Evolutionary conservation across 2,888 invertebrate genomes (phyloP).

Genomic region (Chymomyza fuscimana): DNA sequence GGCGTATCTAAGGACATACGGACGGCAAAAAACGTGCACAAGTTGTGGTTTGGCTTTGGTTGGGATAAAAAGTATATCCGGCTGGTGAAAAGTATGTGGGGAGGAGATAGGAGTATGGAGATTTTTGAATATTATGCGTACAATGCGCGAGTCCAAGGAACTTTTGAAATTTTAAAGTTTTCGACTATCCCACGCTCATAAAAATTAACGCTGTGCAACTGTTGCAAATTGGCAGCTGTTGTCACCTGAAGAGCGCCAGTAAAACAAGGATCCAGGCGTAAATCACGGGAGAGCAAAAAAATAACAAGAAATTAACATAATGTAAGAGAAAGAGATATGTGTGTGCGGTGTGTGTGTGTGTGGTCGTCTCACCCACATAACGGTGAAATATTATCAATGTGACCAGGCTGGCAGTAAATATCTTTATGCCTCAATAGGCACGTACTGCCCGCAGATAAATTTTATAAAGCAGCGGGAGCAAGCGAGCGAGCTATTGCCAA

Average conservation of each 20-base stretch:
- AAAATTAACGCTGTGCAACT: constrained; percentile 37
- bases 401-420: constrained; percentile 42
- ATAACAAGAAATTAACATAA: constrained; percentile 52
- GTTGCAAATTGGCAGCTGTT: constrained; percentile 60
- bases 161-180: neutral
- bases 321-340: constrained; percentile 1
- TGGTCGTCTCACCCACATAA: constrained; percentile 67
- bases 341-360: neutral
- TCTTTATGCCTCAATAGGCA: constrained; percentile 23
- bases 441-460: constrained; percentile 56
- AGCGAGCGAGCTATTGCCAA: constrained; percentile 1
- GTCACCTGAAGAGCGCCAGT: constrained; percentile 50
- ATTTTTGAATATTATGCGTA: neutral
- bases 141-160: neutral
- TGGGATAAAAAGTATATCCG: constrained; percentile 15
- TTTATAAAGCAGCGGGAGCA: constrained; percentile 19
- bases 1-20: constrained; percentile 11
- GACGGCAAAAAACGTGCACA: constrained; percentile 67
- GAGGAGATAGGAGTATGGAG: neutral
- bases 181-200: constrained; percentile 21
- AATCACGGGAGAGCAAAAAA: constrained; percentile 41
- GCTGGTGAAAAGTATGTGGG: constrained; percentile 31
- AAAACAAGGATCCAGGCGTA: constrained; percentile 27
- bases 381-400: constrained; percentile 66
- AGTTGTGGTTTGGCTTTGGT: constrained; percentile 65